Conservation (phyloP, 2,113 vertebrate genomes). For the Isurus oxyrinchus region DNA sequence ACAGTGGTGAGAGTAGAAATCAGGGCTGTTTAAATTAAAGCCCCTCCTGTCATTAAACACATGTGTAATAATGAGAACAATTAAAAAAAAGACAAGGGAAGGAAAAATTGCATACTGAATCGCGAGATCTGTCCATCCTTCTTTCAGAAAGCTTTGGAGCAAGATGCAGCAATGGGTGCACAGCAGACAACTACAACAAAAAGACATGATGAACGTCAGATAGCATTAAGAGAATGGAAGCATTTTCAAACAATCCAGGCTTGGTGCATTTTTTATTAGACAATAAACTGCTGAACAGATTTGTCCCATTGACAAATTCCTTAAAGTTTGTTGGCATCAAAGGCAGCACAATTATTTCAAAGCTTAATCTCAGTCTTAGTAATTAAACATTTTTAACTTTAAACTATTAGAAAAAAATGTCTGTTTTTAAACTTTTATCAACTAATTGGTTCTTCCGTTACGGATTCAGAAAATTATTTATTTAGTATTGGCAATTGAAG, state of each 20-base stretch:
- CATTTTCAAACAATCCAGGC: not conserved
- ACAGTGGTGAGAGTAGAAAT: too few species aligned
- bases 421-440: not conserved
- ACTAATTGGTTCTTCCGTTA: not conserved
- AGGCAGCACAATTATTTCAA: not conserved
- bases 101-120: not conserved
- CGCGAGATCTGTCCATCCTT: constrained; percentile 42
- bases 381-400: not conserved
- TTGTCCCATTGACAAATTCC: not conserved
- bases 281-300: not conserved
- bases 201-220: not conserved
- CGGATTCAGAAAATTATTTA: not conserved
- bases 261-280: not conserved
- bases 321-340: not conserved
- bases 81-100: constrained; percentile 19
- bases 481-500: not conserved
- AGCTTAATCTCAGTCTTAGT: not conserved
- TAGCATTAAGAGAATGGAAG: not conserved
- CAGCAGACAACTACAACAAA: constrained; percentile 39
- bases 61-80: not conserved
- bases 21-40: too few species aligned
- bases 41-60: too few species aligned
- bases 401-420: not conserved
- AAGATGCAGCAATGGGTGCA: constrained; percentile 42
- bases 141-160: constrained; percentile 43